phyloP scores from a whole-genome alignment of 2,797 vertebrate genomes.

The Miichthys miiuy region DNA sequence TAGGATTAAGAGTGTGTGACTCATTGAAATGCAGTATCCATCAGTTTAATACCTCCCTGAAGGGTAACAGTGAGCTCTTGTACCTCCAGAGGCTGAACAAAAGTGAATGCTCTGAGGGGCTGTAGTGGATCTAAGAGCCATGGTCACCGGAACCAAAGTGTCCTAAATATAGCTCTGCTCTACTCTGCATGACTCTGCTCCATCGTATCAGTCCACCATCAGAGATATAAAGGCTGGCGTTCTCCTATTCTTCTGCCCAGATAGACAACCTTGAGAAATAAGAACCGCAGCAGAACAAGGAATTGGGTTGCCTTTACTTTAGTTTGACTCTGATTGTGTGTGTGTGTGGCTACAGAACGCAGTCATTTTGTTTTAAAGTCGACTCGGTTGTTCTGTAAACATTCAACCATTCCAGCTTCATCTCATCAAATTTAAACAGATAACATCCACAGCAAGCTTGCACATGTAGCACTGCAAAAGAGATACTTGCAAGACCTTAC shows the following conservation, averaged over 20 bases:
- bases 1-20: conserved; percentile 43
- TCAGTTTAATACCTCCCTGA: conserved; percentile 69
- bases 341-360: neutral
- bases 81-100: conserved; percentile 69
- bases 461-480: conserved; percentile 27
- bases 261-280: conserved; percentile 50
- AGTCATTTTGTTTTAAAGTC: conserved; percentile 8
- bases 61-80: conserved; percentile 63
- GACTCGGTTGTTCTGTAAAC: conserved; percentile 5
- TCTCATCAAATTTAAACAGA: conserved; percentile 42
- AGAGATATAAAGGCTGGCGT: conserved; percentile 52
- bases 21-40: conserved; percentile 68
- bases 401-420: conserved; percentile 24
- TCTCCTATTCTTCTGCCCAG: conserved; percentile 45
- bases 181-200: conserved; percentile 62
- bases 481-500: conserved; percentile 76
- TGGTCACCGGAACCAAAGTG: conserved; percentile 70
- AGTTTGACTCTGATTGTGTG: neutral
- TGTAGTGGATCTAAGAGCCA: conserved; percentile 71
- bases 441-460: conserved; percentile 29
- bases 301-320: conserved; percentile 4
- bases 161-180: conserved; percentile 77
- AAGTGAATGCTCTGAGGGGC: conserved; percentile 67
- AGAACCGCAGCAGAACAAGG: conserved; percentile 34
- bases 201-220: conserved; percentile 70